Evolutionary conservation across 2,113 vertebrate genomes (phyloP).

Genomic region (Labeo rohita): DNA sequence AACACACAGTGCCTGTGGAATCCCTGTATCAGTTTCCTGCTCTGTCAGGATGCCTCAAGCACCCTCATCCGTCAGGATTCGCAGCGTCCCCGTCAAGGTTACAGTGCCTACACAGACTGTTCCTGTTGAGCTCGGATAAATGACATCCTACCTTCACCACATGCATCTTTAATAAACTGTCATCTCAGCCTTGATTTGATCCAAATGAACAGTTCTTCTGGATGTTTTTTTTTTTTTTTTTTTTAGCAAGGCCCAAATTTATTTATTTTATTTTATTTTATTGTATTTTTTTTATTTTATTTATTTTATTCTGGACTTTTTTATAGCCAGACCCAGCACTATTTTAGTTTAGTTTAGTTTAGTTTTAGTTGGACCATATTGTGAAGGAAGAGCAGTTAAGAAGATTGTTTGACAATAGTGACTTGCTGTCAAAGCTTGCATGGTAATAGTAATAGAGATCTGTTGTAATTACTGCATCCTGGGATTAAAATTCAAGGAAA

Average conservation of each 20-base stretch:
- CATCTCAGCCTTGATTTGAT: conserved; percentile 16
- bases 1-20: conserved; percentile 10
- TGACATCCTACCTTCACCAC: conserved; percentile 4
- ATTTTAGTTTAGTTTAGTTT: too few relatives aligned
- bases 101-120: not conserved
- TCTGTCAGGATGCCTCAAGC: not conserved
- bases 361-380: too few relatives aligned
- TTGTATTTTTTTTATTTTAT: too few relatives aligned
- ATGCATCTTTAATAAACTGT: conserved; percentile 29
- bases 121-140: not conserved
- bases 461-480: not conserved
- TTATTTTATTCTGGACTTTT: too few relatives aligned
- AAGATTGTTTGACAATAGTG: too few relatives aligned
- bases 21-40: not conserved
- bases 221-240: not conserved
- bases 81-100: conserved; percentile 15
- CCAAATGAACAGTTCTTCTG: not conserved
- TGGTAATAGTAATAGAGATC: not conserved
- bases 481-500: not conserved
- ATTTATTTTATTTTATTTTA: too few relatives aligned
- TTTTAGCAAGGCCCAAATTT: too few relatives aligned
- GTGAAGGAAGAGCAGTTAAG: not conserved
- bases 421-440: not conserved
- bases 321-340: too few relatives aligned
- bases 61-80: not conserved